Evolutionary conservation across 2,113 vertebrate species (phyloP).

Genomic region (Crocuta crocuta): DNA sequence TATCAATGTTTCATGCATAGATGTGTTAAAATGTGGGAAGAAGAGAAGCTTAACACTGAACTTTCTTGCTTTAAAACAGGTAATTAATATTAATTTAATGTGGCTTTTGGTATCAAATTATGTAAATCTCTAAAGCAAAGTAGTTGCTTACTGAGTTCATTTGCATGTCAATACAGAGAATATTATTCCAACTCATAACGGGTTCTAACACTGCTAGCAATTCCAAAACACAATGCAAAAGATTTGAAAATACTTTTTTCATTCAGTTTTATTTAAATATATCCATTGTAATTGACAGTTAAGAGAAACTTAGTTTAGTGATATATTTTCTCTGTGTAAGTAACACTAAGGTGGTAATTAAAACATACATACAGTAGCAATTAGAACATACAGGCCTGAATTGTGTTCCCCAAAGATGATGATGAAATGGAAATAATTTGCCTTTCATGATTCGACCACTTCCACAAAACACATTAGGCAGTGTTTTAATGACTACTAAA

Average conservation of each 20-base stretch:
- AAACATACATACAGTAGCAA: slow-evolving; percentile 10
- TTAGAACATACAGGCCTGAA: slow-evolving; percentile 33
- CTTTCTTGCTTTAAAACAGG: slow-evolving; percentile 53
- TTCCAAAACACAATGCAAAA: slow-evolving; percentile 65
- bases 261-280: slow-evolving; percentile 51
- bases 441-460: neutral
- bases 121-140: slow-evolving; percentile 77
- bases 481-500: neutral
- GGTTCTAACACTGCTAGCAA: neutral
- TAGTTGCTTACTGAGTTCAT: slow-evolving; percentile 68
- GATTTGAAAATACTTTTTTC: slow-evolving; percentile 18
- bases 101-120: slow-evolving; percentile 59
- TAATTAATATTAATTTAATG: slow-evolving; percentile 61
- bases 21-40: neutral
- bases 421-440: slow-evolving; percentile 64
- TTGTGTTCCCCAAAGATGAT: slow-evolving; percentile 47
- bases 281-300: slow-evolving; percentile 11
- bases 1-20: neutral
- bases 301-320: slow-evolving; percentile 2
- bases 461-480: neutral
- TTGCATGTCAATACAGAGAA: slow-evolving; percentile 61
- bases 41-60: neutral
- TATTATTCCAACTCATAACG: slow-evolving; percentile 61
- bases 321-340: neutral
- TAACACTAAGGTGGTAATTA: slow-evolving; percentile 43